Evolutionary conservation across 1,140 invertebrate genomes (phyloP).

Genomic region (Lucilia cuprina): DNA sequence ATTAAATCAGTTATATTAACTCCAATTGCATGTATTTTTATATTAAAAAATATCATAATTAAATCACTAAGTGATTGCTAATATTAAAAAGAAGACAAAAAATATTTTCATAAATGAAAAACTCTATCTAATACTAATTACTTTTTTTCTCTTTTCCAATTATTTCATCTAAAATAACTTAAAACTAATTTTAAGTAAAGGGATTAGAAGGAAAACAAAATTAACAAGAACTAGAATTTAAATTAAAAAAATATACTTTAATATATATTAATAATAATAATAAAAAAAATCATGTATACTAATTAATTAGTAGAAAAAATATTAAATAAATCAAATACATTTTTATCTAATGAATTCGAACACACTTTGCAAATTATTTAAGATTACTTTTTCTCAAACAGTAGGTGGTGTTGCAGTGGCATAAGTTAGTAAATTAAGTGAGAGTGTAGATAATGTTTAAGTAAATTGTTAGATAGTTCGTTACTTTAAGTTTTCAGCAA

Average conservation of each 20-base stretch:
- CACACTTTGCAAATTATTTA: neutral
- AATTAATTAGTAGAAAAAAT: too few species aligned
- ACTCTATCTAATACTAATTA: neutral
- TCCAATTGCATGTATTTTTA: neutral
- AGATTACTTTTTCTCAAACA: neutral
- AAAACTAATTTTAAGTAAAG: neutral
- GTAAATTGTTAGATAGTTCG: too few species aligned
- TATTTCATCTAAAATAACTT: neutral
- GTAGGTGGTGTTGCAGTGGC: neutral
- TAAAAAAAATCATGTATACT: too few species aligned
- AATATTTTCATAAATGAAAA: neutral
- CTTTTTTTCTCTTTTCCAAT: neutral
- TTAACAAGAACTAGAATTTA: neutral
- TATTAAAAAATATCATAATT: neutral
- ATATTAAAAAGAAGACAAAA: neutral
- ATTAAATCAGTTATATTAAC: too few species aligned
- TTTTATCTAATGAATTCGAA: too few species aligned
- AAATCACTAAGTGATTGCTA: conserved; percentile 9
- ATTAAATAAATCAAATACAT: too few species aligned
- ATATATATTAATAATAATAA: too few species aligned
- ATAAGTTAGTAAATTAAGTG: too few species aligned
- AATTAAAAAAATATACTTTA: neutral
- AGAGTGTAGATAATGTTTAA: too few species aligned
- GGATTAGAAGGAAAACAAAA: neutral
- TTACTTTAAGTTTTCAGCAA: too few species aligned